These are phyloP conservation scores for Lithobates pipiens DNA, from an alignment of 2,797 vertebrate species.

Conservation along the genomic window DNA sequence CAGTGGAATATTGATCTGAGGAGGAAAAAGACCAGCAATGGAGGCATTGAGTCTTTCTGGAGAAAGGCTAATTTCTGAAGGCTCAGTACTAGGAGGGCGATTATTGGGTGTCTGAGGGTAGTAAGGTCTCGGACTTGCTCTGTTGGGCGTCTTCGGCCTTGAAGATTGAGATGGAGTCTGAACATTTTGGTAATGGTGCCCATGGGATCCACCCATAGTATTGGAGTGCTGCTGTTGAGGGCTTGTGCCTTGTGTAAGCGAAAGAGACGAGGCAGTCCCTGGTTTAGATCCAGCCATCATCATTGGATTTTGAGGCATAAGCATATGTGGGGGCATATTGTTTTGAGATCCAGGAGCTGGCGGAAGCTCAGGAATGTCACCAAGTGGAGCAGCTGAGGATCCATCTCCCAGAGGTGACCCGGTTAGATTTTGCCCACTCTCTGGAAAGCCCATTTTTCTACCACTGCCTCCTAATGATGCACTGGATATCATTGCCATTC, in stretches of 20 bases:
- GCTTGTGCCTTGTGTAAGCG: constrained; percentile 84
- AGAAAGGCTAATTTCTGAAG: constrained; percentile 97
- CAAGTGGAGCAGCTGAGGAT: constrained; percentile 76
- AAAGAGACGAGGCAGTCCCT: constrained; percentile 74
- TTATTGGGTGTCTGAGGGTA: constrained; percentile 96
- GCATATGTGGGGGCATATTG: constrained; percentile 87
- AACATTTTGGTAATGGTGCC: constrained; percentile 90
- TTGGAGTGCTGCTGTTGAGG: constrained; percentile 87
- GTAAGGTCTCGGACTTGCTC: constrained; percentile 96
- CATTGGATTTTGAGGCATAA: constrained; percentile 85
- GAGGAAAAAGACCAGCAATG: constrained; percentile 97
- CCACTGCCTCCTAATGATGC: constrained; percentile 81
- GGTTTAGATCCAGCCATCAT: constrained; percentile 87
- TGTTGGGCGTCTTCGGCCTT: constrained; percentile 96
- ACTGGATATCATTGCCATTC: constrained; percentile 88
- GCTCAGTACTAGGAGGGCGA: constrained; percentile 96
- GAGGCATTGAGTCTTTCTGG: constrained; percentile 98
- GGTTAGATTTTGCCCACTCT: constrained; percentile 84
- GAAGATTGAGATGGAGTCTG: constrained; percentile 92
- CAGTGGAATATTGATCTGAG: constrained; percentile 98
- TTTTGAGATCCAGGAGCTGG: constrained; percentile 79
- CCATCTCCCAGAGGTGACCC: constrained; percentile 85
- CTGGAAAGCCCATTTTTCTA: constrained; percentile 91
- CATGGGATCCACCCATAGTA: constrained; percentile 81
- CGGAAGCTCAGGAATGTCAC: constrained; percentile 82